Conservation (phyloP, 2,113 vertebrate genomes). For the Gasterosteus nipponicus region DNA sequence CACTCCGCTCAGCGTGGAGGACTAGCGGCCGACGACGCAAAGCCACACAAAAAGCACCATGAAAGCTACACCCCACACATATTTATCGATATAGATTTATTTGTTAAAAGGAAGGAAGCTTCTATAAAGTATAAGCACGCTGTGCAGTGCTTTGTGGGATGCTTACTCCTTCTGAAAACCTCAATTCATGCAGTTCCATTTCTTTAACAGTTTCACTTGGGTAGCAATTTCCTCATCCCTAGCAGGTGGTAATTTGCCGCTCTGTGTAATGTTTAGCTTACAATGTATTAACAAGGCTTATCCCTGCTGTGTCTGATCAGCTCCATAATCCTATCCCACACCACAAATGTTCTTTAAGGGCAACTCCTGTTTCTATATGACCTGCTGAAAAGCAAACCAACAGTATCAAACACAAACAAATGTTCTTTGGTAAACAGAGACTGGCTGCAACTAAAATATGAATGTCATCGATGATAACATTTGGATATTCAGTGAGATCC, state of each 20-base stretch:
- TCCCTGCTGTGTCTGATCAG: conserved; percentile 61
- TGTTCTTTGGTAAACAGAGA: conserved; percentile 30
- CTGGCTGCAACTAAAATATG: conserved; percentile 1
- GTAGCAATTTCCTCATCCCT: conserved; percentile 46
- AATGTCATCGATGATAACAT: conserved; percentile 17
- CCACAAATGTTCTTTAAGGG: background rate
- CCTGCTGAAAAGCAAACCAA: conserved; percentile 41
- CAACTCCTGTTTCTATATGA: conserved; percentile 20
- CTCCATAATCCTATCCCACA: conserved; percentile 55
- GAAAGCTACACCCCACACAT: too few species aligned
- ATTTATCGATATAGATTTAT: too few species aligned
- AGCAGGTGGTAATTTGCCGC: conserved; percentile 37
- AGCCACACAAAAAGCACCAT: too few species aligned
- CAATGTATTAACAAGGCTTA: conserved; percentile 65
- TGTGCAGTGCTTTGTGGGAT: background rate
- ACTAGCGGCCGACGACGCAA: too few species aligned
- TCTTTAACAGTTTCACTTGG: conserved; percentile 45
- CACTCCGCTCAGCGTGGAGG: too few species aligned
- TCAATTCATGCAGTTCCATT: background rate
- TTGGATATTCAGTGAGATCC: conserved; percentile 18
- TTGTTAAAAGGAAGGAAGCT: background rate
- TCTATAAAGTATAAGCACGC: background rate
- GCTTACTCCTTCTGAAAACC: background rate
- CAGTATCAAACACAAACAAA: conserved; percentile 27
- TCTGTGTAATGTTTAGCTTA: conserved; percentile 60